A percentile compares a stretch with the other conserved stretches of the same genome.
phyloP scores from a whole-genome alignment of 2,888 invertebrate genomes.

The Drosophila koepferae region DNA sequence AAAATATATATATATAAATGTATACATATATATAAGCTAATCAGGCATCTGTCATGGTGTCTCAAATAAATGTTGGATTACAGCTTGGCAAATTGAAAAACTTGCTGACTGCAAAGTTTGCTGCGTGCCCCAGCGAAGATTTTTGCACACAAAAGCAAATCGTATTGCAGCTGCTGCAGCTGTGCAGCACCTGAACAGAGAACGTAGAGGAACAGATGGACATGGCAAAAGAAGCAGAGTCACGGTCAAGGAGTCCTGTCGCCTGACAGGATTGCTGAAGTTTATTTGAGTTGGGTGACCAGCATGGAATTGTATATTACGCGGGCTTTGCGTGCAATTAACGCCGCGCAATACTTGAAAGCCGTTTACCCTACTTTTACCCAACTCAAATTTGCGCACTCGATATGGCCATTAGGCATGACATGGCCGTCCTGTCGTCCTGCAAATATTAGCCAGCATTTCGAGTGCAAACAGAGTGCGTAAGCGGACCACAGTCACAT shows the following conservation, averaged over 20 bases:
- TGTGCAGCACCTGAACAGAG: slow-evolving; percentile 25
- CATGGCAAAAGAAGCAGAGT: slow-evolving; percentile 3
- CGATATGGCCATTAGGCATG: slow-evolving; percentile 67
- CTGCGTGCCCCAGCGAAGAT: slow-evolving; percentile 41
- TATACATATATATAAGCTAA: slow-evolving; percentile 24
- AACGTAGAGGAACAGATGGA: not conserved
- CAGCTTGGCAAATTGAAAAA: slow-evolving; percentile 67
- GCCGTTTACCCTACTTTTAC: slow-evolving; percentile 37
- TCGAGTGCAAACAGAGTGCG: slow-evolving; percentile 58
- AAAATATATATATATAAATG: too few species aligned
- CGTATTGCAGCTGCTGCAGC: slow-evolving; percentile 10
- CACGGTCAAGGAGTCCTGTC: slow-evolving; percentile 22
- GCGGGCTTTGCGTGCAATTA: slow-evolving; percentile 56
- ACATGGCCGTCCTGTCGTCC: slow-evolving; percentile 54
- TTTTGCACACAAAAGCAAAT: slow-evolving; percentile 24
- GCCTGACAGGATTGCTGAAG: slow-evolving; percentile 10
- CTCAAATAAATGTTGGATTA: slow-evolving; percentile 45
- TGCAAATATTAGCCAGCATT: slow-evolving; percentile 68
- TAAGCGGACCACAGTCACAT: slow-evolving; percentile 25
- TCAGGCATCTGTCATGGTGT: slow-evolving; percentile 36
- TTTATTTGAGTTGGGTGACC: slow-evolving; percentile 41
- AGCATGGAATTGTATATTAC: slow-evolving; percentile 12
- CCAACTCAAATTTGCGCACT: slow-evolving; percentile 64
- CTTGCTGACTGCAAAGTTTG: slow-evolving; percentile 60
- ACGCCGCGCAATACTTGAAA: slow-evolving; percentile 40